Base-by-base conservation (phyloP, 1,140 invertebrate species). In the Lasioglossum albipes region DNA sequence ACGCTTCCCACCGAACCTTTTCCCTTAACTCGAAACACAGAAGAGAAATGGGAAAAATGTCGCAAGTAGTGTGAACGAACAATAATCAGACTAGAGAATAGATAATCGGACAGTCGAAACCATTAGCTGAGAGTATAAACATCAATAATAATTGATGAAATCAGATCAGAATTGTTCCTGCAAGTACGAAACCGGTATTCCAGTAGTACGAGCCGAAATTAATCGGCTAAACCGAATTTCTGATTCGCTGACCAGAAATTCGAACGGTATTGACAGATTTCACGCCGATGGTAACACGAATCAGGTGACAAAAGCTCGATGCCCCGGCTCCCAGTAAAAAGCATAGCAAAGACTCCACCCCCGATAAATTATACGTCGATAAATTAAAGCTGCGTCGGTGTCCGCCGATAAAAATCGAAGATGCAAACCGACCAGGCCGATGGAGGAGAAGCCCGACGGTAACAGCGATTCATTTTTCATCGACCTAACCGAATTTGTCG, bases 401-500 rank as follows among this genome's bases (percentile, higher is more conserved):
- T 64, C 67, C 57, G 57, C 65, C 79, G 79, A 80, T 80, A 80
- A 80, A 71, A 78, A 82, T 68, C 77, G 65, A 83, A 83, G 84
- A 76, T 73, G 81, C 74, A 73, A 72, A 64, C 77, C 62, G 66
- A 65, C 52, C 72, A 52, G 16, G 52, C 62, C 75, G 67, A 77
- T 59, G 75, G 67, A 77, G 73, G 68, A 61, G 64, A 75, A 69
- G 66, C 59, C 77, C 42, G 69, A 61, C 72, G 83, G 80, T 81
- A 78, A 81, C 68, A 82, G 64, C 79, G 84, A 74, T 86, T 91
- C 92, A 93, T 93, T 92, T 92, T 92, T 93, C 92, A 92, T 86
- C 79, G 86, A 87, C 81, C 89, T 91, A 92, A 92, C 91, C 87
- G 91, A 92, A 92, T 92, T 92, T 92, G 91, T 92, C 91, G 89